A percentile compares a stretch with the other conserved stretches of the same genome.
Conservation (phyloP, 2,888 invertebrate species). For the Archaeoteleia sp. region DNA sequence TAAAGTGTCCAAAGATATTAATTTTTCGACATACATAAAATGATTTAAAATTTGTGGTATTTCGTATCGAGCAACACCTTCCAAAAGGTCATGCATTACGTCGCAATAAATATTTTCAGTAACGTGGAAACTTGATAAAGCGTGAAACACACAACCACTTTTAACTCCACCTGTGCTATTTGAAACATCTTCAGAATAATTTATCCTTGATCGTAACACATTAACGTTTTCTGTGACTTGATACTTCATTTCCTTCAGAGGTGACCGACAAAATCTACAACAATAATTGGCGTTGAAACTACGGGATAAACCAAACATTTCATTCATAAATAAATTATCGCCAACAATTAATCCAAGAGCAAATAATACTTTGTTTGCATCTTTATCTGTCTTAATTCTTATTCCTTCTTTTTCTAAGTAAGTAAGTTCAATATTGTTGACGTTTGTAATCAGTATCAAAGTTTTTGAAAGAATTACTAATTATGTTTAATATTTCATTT, state of each 20-base stretch:
- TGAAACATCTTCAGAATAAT: constrained; percentile 30
- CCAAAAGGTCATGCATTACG: constrained; percentile 46
- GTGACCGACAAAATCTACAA: constrained; percentile 25
- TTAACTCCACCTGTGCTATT: constrained; percentile 21
- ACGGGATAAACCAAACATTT: constrained; percentile 39
- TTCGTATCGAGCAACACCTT: constrained; percentile 43
- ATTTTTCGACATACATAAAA: constrained; percentile 16
- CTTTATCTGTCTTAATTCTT: neutral
- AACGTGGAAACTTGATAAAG: constrained; percentile 28
- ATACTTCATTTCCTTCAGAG: constrained; percentile 7
- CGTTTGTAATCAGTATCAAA: no score
- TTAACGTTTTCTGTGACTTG: constrained; percentile 30
- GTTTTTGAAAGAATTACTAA: no score
- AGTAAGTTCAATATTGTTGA: no score
- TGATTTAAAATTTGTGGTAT: constrained; percentile 24
- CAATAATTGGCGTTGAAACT: constrained; percentile 46
- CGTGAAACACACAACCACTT: constrained; percentile 24
- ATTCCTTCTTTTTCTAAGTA: constrained; percentile 23
- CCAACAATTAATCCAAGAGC: constrained; percentile 35
- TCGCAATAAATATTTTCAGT: constrained; percentile 38
- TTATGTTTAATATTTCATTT: no score
- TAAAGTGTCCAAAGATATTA: constrained; percentile 14
- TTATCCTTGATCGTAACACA: constrained; percentile 23
- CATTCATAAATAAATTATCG: constrained; percentile 51
- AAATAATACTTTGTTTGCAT: constrained; percentile 35